A percentile compares a stretch with the other conserved stretches of the same genome.
Evolutionary conservation across 2,797 vertebrate genomes (phyloP).

Genomic region (Acestrorhynchus altus): DNA sequence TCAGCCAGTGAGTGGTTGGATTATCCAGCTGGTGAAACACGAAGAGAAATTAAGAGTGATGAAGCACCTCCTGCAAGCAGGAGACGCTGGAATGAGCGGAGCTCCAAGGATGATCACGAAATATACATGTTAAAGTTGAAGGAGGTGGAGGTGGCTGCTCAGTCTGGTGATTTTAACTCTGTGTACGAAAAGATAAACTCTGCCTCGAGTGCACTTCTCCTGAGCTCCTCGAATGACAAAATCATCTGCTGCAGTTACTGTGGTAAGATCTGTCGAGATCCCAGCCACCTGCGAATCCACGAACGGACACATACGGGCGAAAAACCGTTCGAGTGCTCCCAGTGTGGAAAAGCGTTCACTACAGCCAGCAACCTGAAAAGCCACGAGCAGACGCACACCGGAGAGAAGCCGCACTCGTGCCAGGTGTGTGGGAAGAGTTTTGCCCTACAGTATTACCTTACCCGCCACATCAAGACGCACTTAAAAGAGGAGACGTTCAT

Average conservation of each 20-base stretch:
- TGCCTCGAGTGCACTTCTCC: background rate
- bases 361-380: conserved; percentile 26
- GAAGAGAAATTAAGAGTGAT: background rate
- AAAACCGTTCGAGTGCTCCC: conserved; percentile 13
- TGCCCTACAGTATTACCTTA: conserved; percentile 12
- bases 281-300: conserved; percentile 39
- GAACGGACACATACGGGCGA: conserved; percentile 26
- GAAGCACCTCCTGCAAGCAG: background rate
- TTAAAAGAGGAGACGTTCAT: conserved; percentile 5
- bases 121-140: conserved; percentile 15
- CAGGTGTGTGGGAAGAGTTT: conserved; percentile 12
- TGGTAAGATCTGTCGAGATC: conserved; percentile 27
- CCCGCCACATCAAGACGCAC: conserved; percentile 15
- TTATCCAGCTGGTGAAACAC: background rate
- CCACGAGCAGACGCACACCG: conserved; percentile 20
- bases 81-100: background rate
- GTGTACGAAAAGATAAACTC: background rate
- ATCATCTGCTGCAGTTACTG: background rate
- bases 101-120: conserved; percentile 4
- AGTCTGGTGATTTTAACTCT: background rate
- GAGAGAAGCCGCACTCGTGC: conserved; percentile 9
- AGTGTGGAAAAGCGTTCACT: conserved; percentile 35
- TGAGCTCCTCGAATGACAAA: background rate
- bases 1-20: background rate
- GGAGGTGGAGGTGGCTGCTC: background rate